Conservation (phyloP, 1,140 invertebrate species). For the Dolichoris vasculosae region DNA sequence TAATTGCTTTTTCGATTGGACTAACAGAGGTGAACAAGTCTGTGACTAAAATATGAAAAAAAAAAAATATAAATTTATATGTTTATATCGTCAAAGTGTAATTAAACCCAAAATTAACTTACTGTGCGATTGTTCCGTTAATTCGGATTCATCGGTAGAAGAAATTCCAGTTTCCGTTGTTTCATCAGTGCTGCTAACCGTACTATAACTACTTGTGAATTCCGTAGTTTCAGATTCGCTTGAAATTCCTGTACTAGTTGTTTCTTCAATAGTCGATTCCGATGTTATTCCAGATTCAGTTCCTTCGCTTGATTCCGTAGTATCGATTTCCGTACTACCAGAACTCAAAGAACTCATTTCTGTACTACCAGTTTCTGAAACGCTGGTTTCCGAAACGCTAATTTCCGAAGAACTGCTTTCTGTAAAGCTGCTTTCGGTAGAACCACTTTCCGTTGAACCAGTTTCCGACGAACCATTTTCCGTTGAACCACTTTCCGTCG, state of each 20-base stretch:
- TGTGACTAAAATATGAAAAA: slow-evolving; percentile 57
- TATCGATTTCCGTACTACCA: not conserved
- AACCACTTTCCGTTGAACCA: slow-evolving; percentile 47
- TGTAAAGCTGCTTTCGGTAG: slow-evolving; percentile 22
- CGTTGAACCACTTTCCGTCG: slow-evolving; percentile 34
- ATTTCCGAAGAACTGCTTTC: slow-evolving; percentile 33
- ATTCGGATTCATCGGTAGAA: slow-evolving; percentile 56
- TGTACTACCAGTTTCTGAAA: slow-evolving; percentile 10
- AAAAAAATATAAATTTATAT: not conserved
- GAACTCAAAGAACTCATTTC: slow-evolving; percentile 11
- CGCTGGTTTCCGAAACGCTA: slow-evolving; percentile 46
- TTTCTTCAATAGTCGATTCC: slow-evolving; percentile 44
- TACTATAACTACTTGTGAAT: slow-evolving; percentile 44
- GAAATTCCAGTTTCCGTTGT: slow-evolving; percentile 56
- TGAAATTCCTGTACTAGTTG: slow-evolving; percentile 56
- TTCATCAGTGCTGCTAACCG: slow-evolving; percentile 10
- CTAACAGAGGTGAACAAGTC: slow-evolving; percentile 66
- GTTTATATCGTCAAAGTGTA: slow-evolving; percentile 6
- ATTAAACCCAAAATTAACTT: slow-evolving; percentile 35
- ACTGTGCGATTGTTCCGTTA: slow-evolving; percentile 62
- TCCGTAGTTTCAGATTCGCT: slow-evolving; percentile 55
- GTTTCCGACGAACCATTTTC: slow-evolving; percentile 48
- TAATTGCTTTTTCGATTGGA: slow-evolving; percentile 72
- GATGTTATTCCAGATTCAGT: slow-evolving; percentile 50
- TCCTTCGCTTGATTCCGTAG: slow-evolving; percentile 47